Evolutionary conservation across 2,888 invertebrate genomes (phyloP), one percentile per base, ranked within the genome.

Genomic region (Lasius fuliginosus): DNA sequence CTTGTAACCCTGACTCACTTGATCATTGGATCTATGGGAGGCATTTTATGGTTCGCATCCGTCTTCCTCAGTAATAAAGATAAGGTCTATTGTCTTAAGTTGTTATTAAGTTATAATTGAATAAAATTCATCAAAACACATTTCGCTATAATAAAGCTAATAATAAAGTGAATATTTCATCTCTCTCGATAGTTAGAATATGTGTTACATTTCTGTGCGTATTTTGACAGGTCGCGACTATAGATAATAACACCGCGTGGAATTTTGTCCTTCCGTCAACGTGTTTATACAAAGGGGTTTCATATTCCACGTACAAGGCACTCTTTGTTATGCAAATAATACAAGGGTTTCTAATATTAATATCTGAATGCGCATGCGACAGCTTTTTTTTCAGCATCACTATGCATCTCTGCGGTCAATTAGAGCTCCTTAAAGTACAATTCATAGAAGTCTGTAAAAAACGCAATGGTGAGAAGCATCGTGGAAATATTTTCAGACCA

Each of bases 261-360:
- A 71, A 60, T 23, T 79, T 71, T 60, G 71, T 79, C 23, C 1
- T 79, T 46, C 73, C 79, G 4, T 68, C 79, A 68, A 79, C 79
- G 18, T 79, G 79, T 73, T 1, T 71, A 6, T 68, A 67, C 42
- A 58, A 69, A 58, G 71, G 23, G 1, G 15, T 71, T 60, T 79
- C 60, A n/a, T 79, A 71, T 42, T 60, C 15, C 15, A 60, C 49
- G 12, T 79, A 58, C 12, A 58, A 73, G 33, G 42, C 42, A 33
- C 30, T 79, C 1, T 71, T 73, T 33, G 15, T 9, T 0, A 27
- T 71, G 33, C 71, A 79, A 42, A 18, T 73, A 23, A 8, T 68
- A 3, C 71, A 79, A 60, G 71, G 46, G 11, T 15, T 9, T 42
- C 0, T 79, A 6, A 1, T 60, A 73, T 42, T 71, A 9, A 42